Evolutionary conservation across 2,797 vertebrate species (phyloP), one percentile per base, ranked within the genome.

Genomic region (Gallinago nigripennis): DNA sequence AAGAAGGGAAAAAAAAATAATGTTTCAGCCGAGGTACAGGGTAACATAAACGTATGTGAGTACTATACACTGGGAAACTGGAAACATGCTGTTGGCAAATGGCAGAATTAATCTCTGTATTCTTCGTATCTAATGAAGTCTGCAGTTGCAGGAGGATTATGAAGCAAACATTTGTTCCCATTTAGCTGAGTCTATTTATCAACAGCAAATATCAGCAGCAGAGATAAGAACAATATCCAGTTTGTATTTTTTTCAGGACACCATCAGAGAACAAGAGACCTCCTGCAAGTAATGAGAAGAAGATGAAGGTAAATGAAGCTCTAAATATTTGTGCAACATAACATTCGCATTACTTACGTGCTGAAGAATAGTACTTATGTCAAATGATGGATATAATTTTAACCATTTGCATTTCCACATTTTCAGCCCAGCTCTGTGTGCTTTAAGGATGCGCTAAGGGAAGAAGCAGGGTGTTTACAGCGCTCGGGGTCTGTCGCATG

Each of bases 261-360:
- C 57, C 90, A 50, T 73, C 86, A 73, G 78, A 94, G 90, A 86
- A 90, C 73, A 86, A 86, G 82, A 82, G 79, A 82, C 78, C 71
- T 92, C 82, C 94, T 97, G 86, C 87, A 90, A 95, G 69, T 75
- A 93, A 93, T 35, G 73, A 96, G 46, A 92, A 94, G 80, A 88
- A 92, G 87, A 77, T 91, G 86, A 89, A 70, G 51, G 82, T 82
- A 95, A 95, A 94, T 43, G 66, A 95, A 90, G 68, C 51, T 90
- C 33, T 86, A 92, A 85, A 35, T 84, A 75, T 66, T 64, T 77
- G 81, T 73, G 88, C 77, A 88, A 56, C 45, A 33, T 84, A 86
- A 91, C 45, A 75, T 48, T 80, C 51, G 24, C 72, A 37, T 91
- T 92, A 95, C 63, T 92, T 91, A 93, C 0, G 0, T 91, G 84